Evolutionary conservation across 2,113 vertebrate genomes (phyloP).

Genomic region (Poeciliopsis turrubarensis): DNA sequence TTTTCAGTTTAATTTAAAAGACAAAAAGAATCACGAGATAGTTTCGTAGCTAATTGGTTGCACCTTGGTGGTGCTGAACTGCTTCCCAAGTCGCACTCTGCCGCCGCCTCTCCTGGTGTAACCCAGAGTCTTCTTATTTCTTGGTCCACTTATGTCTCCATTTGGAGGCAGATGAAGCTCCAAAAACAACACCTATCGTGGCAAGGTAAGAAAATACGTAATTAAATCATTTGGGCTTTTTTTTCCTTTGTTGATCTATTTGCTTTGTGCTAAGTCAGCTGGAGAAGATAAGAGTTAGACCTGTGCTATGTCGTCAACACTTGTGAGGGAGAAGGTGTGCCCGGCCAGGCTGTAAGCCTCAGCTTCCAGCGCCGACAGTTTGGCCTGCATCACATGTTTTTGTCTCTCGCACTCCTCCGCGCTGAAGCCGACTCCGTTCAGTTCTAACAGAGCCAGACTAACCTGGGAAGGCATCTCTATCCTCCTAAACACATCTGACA

Average conservation of each 20-base stretch:
- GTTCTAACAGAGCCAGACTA: slow-evolving; percentile 91
- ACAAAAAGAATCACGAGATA: background rate
- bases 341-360: slow-evolving; percentile 89
- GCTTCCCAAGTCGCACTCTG: slow-evolving; percentile 81
- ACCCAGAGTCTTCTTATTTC: slow-evolving; percentile 91
- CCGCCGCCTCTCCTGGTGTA: slow-evolving; percentile 84
- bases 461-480: slow-evolving; percentile 95
- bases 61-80: slow-evolving; percentile 96
- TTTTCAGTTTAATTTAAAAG: too few relatives aligned
- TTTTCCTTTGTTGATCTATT: background rate
- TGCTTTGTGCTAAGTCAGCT: too few relatives aligned
- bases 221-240: background rate
- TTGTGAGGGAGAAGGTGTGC: slow-evolving; percentile 93
- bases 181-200: slow-evolving; percentile 88
- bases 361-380: slow-evolving; percentile 86
- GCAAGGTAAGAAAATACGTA: background rate
- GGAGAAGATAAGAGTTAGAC: slow-evolving; percentile 60
- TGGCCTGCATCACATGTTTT: slow-evolving; percentile 93
- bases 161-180: slow-evolving; percentile 93
- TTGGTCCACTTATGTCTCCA: slow-evolving; percentile 81
- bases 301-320: slow-evolving; percentile 91
- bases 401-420: slow-evolving; percentile 88
- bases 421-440: slow-evolving; percentile 97
- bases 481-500: slow-evolving; percentile 84
- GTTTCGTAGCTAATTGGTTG: background rate